These are phyloP conservation scores for Podarcis raffonei DNA, from an alignment of 2,113 vertebrate genomes.

Conservation along the genomic window DNA sequence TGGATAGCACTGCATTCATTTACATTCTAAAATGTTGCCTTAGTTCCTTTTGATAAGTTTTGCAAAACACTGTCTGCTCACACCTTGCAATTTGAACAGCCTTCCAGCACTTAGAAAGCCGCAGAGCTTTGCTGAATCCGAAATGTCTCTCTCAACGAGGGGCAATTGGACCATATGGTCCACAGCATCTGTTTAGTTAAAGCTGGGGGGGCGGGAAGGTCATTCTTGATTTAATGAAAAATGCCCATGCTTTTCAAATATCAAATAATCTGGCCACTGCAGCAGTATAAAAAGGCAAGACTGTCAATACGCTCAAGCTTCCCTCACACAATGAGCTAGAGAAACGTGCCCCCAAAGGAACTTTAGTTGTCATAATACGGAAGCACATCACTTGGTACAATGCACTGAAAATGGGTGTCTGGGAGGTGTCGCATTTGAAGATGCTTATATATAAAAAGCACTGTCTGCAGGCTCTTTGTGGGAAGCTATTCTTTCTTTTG, in stretches of 20 bases:
- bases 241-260: not conserved
- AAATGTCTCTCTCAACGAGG: not conserved
- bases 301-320: conserved; percentile 31
- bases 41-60: not conserved
- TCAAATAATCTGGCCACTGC: conserved; percentile 1
- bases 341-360: conserved; percentile 20
- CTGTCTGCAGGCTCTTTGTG: not conserved
- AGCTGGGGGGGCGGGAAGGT: too few species aligned
- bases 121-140: not conserved
- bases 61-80: not conserved
- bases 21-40: not conserved
- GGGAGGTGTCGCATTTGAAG: conserved; percentile 1
- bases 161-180: not conserved
- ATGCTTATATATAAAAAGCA: not conserved
- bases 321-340: not conserved
- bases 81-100: not conserved
- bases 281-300: conserved; percentile 13
- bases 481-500: conserved; percentile 20
- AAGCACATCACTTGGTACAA: conserved; percentile 31
- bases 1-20: not conserved
- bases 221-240: not conserved
- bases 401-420: conserved; percentile 18
- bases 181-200: not conserved
- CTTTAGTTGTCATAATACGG: conserved; percentile 14
- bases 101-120: too few species aligned